Evolutionary conservation across 2,888 invertebrate species (phyloP).

Genomic region (Mythimna loreyi): DNA sequence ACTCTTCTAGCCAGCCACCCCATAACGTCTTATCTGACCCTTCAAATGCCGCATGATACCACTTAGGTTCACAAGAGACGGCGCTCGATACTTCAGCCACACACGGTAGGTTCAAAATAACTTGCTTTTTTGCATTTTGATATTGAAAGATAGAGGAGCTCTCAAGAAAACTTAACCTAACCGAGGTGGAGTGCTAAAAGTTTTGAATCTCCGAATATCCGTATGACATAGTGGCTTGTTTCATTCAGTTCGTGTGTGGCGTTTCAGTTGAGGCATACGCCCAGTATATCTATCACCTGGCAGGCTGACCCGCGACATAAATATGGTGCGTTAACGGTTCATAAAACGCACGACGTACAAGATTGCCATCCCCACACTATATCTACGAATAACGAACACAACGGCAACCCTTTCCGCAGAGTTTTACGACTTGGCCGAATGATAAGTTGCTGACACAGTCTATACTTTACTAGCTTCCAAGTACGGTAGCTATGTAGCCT

Average conservation of each 20-base stretch:
- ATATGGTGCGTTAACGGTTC: slow-evolving; percentile 31
- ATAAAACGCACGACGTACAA: slow-evolving; percentile 54
- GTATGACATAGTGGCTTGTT: neutral
- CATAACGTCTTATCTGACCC: too few relatives aligned
- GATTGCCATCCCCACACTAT: slow-evolving; percentile 39
- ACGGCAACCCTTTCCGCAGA: slow-evolving; percentile 49
- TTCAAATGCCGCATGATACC: too few relatives aligned
- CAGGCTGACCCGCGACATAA: slow-evolving; percentile 18
- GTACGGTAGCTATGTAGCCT: slow-evolving; percentile 9
- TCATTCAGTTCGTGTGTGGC: neutral
- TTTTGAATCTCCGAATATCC: too few relatives aligned
- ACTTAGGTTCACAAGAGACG: too few relatives aligned
- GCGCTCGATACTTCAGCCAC: too few relatives aligned
- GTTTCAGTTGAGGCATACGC: neutral
- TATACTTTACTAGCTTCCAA: slow-evolving; percentile 27
- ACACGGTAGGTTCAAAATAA: too few relatives aligned
- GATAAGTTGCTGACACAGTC: slow-evolving; percentile 57
- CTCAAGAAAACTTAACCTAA: too few relatives aligned
- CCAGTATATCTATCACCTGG: neutral
- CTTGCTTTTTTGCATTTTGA: too few relatives aligned
- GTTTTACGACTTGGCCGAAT: slow-evolving; percentile 55
- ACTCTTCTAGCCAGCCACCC: too few relatives aligned
- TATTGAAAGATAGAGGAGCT: too few relatives aligned
- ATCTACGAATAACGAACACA: slow-evolving; percentile 56
- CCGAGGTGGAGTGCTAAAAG: too few relatives aligned